Conservation (phyloP, 2,888 invertebrate species). For the Sinelater perroti region DNA sequence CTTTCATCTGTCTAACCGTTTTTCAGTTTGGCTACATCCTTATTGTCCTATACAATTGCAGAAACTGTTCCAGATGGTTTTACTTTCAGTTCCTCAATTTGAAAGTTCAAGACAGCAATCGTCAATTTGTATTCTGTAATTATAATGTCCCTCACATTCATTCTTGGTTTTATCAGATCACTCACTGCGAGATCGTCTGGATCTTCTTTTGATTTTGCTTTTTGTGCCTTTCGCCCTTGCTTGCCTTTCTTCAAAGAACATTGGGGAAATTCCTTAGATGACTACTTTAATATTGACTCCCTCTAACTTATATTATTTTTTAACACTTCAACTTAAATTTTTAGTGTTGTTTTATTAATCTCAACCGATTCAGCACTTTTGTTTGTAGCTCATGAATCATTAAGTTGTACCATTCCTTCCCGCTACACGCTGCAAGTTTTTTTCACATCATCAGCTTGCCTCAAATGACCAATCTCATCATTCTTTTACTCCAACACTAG, state of each 20-base stretch:
- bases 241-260: slow-evolving; percentile 30
- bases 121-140: slow-evolving; percentile 43
- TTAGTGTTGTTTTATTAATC: neutral
- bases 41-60: slow-evolving; percentile 46
- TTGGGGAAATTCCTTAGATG: slow-evolving; percentile 24
- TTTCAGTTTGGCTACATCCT: slow-evolving; percentile 65
- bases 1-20: slow-evolving; percentile 77
- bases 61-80: slow-evolving; percentile 35
- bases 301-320: slow-evolving; percentile 39
- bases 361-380: neutral
- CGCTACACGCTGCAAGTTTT: slow-evolving; percentile 19
- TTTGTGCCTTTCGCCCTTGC: slow-evolving; percentile 20
- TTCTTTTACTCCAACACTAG: slow-evolving; percentile 67
- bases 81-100: slow-evolving; percentile 49
- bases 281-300: slow-evolving; percentile 24
- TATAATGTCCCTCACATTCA: slow-evolving; percentile 41
- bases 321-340: slow-evolving; percentile 12
- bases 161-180: slow-evolving; percentile 35
- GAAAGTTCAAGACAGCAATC: slow-evolving; percentile 58
- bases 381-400: neutral
- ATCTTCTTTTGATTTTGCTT: slow-evolving; percentile 15
- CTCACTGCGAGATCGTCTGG: slow-evolving; percentile 14
- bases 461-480: slow-evolving; percentile 54
- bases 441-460: slow-evolving; percentile 56
- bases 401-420: slow-evolving; percentile 8